Percentiles rank a stretch among this genome's conserved stretches.
Evolutionary conservation across 2,888 invertebrate species (phyloP).

Genomic region (Ceratothoa steindachneri): DNA sequence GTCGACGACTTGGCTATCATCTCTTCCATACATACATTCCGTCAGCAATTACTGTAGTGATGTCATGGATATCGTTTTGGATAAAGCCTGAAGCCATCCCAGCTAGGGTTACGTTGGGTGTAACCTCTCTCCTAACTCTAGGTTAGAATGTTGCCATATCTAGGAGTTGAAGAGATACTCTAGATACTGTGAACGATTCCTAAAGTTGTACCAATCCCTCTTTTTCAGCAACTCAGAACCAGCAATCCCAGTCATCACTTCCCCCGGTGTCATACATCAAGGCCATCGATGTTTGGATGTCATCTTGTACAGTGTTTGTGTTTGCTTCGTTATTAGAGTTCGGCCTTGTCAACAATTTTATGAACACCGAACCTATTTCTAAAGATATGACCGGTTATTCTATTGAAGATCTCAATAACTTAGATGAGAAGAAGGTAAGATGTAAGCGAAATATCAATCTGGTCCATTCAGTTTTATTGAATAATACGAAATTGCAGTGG

Average conservation of each 20-base stretch:
- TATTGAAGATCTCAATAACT: constrained; percentile 71
- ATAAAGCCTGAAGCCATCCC: constrained; percentile 89
- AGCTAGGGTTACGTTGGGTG: constrained; percentile 80
- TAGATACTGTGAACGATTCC: no score
- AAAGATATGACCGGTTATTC: constrained; percentile 87
- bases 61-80: constrained; percentile 96
- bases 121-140: constrained; percentile 77
- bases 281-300: constrained; percentile 90
- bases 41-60: constrained; percentile 83
- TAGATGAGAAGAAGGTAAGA: constrained; percentile 71
- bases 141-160: constrained; percentile 58
- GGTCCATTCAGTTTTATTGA: not conserved
- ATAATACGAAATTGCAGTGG: no score
- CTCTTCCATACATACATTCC: constrained; percentile 89
- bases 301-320: constrained; percentile 85
- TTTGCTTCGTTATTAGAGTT: constrained; percentile 85
- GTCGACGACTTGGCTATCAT: constrained; percentile 79
- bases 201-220: no score
- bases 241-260: constrained; percentile 80
- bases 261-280: constrained; percentile 90
- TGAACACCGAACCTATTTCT: constrained; percentile 73
- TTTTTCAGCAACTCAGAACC: constrained; percentile 78
- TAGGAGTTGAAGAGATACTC: no score
- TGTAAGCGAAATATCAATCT: not conserved
- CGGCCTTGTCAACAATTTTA: constrained; percentile 82